Evolutionary conservation across 2,113 vertebrate species (phyloP), one percentile per base, ranked within the genome.

Genomic region (Macrotus californicus): DNA sequence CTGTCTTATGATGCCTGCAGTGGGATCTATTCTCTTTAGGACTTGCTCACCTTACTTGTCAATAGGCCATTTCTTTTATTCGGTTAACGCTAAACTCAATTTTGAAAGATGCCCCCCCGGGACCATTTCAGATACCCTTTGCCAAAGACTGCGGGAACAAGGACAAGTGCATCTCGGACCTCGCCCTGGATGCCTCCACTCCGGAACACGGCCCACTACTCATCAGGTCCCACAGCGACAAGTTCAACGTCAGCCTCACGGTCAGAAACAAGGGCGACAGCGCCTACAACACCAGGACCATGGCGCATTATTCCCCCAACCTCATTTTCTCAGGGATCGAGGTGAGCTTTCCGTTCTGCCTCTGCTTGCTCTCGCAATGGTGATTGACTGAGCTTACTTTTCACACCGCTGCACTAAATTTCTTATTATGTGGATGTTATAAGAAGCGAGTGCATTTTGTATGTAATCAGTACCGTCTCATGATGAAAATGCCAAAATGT

Each of bases 271-370:
- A 98, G 80, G 98, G 98, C 97, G 99, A 99, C 96, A 99, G 99
- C 41, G 99, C 99, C 2, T 99, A 99, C 97, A 99, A 99, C 96
- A 99, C 99, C 54, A 99, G 99, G 89, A 98, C 99, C 56, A 96
- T 97, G 21, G 97, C 99, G 87, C 98, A 98, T 48, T 99, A 99
- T 97, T 99, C 99, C 43, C 98, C 99, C 75, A 99, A 99, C 98
- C 99, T 99, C 95, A 99, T 99, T 97, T 99, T 99, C 81, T 98
- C 99, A 34, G 99, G 99, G 97, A 99, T 99, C 50, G 99, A 99
- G 99, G 99, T 99, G 98, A 95, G 98, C 61, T 26, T 76, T 92
- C 59, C 15, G 0, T 31, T 72, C 54, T 31, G 34, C 15, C 22
- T 24, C 83, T 31, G 39, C 59, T 72, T 50, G 41, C 50, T 50